Base-by-base conservation (phyloP, 30 jellyfish, hydroid and myxozoan species). In the Haliclystus octoradiatus region DNA sequence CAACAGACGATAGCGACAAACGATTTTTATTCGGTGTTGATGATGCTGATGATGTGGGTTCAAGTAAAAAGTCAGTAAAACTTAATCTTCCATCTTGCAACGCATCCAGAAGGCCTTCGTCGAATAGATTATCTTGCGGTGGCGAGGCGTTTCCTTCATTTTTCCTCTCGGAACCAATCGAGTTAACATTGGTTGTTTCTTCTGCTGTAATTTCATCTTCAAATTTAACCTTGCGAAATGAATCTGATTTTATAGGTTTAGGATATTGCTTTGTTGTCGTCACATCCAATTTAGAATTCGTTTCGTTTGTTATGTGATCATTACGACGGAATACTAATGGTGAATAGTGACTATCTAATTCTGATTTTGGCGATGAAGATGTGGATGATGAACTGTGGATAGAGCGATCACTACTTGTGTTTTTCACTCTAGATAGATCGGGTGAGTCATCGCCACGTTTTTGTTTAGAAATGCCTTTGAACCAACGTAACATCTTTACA, bases 1-100 rank as follows among this genome's bases (percentile, higher is more conserved):
- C 57, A n/a, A n/a, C n/a, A 9, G 57, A 5, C 57, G 57, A 5
- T 19, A 5, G 57, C 57, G 9, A 19, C 14, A 40, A 19, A 19
- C 9, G 9, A 5, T 40, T 19, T 40, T 9, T 9, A 9, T 40
- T 9, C 9, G 57, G 57, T n/a, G n/a, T n/a, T 5, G 14, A 5
- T 9, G 57, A 40, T 40, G 57, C 19, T 40, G 57, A 5, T 40
- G 19, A 19, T 87, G 85, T 35, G 95, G 98, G 63, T 88, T 68
- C 72, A 71, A 40, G 80, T 60, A 89, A 75, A 64, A 89, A 89
- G 65, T 89, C 95, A 60, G 85, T 83, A 30, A 89, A 69, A 25
- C 94, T 73, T 0, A 89, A 34, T 26, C 80, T 88, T 19, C 98
- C 98, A 61, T 68, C 94, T 70, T 89, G 91, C 52, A 89, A 73